These are phyloP conservation scores for Colius striatus DNA, from an alignment of 2,113 vertebrate genomes.

Conservation along the genomic window DNA sequence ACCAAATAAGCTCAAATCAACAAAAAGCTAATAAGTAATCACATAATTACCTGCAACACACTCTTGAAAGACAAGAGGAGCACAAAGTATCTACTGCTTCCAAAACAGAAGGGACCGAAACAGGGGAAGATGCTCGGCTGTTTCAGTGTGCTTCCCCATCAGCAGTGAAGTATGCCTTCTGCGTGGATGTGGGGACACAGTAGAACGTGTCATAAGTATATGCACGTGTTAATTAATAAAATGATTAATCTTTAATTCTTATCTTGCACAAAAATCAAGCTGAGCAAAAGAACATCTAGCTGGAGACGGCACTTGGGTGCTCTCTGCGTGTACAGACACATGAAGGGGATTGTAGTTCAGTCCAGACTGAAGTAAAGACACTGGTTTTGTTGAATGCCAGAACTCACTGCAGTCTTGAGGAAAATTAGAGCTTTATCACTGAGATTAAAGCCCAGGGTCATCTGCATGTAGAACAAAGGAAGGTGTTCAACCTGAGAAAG, in stretches of 20 bases:
- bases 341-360: not conserved
- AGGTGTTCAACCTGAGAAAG: not conserved
- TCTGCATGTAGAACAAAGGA: not conserved
- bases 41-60: not conserved
- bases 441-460: not conserved
- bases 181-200: not conserved
- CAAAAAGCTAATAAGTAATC: conserved; percentile 40
- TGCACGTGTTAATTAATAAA: not conserved
- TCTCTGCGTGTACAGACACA: not conserved
- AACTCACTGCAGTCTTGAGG: not conserved
- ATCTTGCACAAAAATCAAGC: not conserved
- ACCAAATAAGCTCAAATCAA: conserved; percentile 47
- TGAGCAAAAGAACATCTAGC: not conserved
- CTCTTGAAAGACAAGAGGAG: conserved; percentile 11
- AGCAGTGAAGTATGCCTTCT: not conserved
- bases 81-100: not conserved
- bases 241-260: not conserved
- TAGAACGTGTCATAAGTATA: not conserved
- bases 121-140: not conserved
- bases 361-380: not conserved
- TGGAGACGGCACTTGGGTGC: not conserved
- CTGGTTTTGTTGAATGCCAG: not conserved
- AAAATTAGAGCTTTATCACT: not conserved
- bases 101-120: not conserved
- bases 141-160: not conserved